Conservation (phyloP, 2,797 vertebrate genomes). For the Myotis myotis region DNA sequence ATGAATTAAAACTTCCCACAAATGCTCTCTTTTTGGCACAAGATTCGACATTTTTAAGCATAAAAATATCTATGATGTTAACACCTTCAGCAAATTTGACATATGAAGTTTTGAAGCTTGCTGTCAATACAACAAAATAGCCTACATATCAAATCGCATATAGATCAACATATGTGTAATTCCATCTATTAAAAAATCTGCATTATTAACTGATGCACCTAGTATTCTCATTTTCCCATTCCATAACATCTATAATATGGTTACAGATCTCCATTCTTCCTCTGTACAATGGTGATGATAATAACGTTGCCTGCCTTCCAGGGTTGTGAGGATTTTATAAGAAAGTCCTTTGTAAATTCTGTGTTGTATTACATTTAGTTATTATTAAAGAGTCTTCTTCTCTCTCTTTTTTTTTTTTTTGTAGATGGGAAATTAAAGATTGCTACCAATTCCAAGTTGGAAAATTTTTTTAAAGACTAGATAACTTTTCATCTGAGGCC, state of each 20-base stretch:
- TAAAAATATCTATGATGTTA: too few species aligned
- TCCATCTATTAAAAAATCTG: too few species aligned
- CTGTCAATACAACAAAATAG: too few species aligned
- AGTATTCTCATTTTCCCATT: background rate
- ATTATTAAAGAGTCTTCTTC: background rate
- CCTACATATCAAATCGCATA: too few species aligned
- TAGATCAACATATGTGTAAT: too few species aligned
- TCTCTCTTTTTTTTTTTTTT: constrained; percentile 14
- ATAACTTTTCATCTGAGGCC: constrained; percentile 17
- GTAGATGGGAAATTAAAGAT: constrained; percentile 30
- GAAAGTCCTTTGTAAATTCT: background rate
- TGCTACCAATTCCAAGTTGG: background rate
- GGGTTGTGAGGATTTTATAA: background rate
- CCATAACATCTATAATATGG: background rate
- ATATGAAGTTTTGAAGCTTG: too few species aligned
- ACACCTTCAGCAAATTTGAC: too few species aligned
- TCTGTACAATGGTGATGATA: background rate
- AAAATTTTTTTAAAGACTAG: background rate
- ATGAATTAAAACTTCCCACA: too few species aligned
- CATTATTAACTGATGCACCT: too few species aligned
- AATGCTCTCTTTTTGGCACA: too few species aligned
- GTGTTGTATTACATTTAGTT: background rate
- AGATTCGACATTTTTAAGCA: too few species aligned
- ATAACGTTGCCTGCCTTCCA: background rate
- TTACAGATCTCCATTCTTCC: background rate